Percentiles rank a stretch among this genome's conserved stretches.
These are phyloP conservation scores for Cataglyphis hispanica DNA, from an alignment of 1,140 invertebrate species.

Conservation along the genomic window DNA sequence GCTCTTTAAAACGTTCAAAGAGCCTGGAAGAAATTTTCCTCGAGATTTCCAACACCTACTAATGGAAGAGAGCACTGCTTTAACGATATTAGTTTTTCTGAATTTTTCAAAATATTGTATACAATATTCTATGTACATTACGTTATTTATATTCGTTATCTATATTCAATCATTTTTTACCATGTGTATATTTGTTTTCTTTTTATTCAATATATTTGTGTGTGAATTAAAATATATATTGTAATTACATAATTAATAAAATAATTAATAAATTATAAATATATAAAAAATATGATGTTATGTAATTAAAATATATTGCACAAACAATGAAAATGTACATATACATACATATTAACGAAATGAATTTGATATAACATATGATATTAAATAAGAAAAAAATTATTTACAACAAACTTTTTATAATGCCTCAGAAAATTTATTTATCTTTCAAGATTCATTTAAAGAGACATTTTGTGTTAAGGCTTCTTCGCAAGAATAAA, in stretches of 20 bases:
- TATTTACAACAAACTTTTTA: not conserved
- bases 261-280: too few species aligned
- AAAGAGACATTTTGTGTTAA: not conserved
- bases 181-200: not conserved
- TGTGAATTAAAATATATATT: too few species aligned
- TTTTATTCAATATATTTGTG: too few species aligned
- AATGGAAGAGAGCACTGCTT: not conserved
- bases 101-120: not conserved
- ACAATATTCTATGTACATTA: not conserved
- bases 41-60: conserved; percentile 44
- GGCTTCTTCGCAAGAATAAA: not conserved
- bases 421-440: not conserved
- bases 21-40: conserved; percentile 42
- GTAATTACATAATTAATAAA: too few species aligned
- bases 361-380: not conserved
- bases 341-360: not conserved
- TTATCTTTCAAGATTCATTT: not conserved
- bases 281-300: too few species aligned
- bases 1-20: conserved; percentile 65
- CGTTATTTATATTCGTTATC: too few species aligned
- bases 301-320: not conserved
- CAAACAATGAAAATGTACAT: not conserved
- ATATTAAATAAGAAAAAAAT: conserved; percentile 13
- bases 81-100: conserved; percentile 40
- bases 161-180: too few species aligned